Evolutionary conservation across 2,888 invertebrate genomes (phyloP).

Genomic region (Euproctis similis): DNA sequence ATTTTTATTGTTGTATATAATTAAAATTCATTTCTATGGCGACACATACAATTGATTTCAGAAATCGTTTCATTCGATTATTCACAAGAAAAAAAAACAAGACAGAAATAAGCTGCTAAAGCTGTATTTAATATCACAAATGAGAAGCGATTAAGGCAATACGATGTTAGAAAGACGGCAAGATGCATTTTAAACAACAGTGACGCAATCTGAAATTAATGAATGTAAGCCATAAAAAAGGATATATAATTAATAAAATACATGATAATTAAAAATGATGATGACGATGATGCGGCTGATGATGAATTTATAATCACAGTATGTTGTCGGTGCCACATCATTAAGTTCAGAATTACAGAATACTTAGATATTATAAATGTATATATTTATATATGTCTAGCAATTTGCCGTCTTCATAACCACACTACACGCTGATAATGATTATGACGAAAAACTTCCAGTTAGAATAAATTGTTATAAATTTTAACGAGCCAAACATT

Average conservation of each 20-base stretch:
- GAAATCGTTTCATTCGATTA: too few relatives aligned
- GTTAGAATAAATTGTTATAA: too few relatives aligned
- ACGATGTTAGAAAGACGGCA: constrained; percentile 72
- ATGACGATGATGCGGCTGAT: constrained; percentile 59
- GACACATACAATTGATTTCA: too few relatives aligned
- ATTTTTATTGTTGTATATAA: too few relatives aligned
- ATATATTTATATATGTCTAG: constrained; percentile 42
- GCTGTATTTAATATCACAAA: too few relatives aligned
- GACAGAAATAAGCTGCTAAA: too few relatives aligned
- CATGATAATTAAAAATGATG: constrained; percentile 48
- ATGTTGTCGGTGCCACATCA: constrained; percentile 73
- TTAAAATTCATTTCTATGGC: too few relatives aligned
- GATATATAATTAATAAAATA: constrained; percentile 50
- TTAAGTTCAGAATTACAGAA: constrained; percentile 35
- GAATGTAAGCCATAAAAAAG: constrained; percentile 55
- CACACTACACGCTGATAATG: constrained; percentile 1
- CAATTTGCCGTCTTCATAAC: constrained; percentile 69
- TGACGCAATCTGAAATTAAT: too few relatives aligned
- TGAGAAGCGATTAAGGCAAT: constrained; percentile 44
- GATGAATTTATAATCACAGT: constrained; percentile 33
- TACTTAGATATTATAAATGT: too few relatives aligned
- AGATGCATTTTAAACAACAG: too few relatives aligned
- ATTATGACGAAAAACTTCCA: constrained; percentile 26
- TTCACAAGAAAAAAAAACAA: too few relatives aligned
- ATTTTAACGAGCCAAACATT: too few relatives aligned